Conservation (phyloP, 2,888 invertebrate species). For the Drosophila formosana region DNA sequence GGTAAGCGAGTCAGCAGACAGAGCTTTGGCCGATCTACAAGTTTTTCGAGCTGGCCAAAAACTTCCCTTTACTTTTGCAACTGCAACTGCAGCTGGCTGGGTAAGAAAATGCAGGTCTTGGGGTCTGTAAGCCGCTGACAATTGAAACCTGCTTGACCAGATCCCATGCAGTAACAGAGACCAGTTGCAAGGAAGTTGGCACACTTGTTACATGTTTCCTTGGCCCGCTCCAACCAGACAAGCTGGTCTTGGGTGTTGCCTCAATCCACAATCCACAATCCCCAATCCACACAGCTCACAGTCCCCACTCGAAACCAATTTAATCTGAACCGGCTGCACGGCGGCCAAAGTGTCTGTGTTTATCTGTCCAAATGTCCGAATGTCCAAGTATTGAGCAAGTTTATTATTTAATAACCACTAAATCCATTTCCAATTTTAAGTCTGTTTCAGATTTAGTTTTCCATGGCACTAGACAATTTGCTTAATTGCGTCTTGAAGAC, state of each 20-base stretch:
- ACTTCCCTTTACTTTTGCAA: conserved; percentile 71
- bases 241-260: conserved; percentile 53
- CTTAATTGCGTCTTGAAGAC: conserved; percentile 15
- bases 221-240: conserved; percentile 32
- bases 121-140: conserved; percentile 61
- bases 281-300: conserved; percentile 13
- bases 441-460: neutral
- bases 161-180: conserved; percentile 27
- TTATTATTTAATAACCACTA: conserved; percentile 66
- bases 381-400: conserved; percentile 53
- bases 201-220: conserved; percentile 69
- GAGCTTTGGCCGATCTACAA: conserved; percentile 27
- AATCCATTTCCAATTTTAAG: neutral
- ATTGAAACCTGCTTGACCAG: conserved; percentile 62
- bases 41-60: conserved; percentile 29
- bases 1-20: neutral
- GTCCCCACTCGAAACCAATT: conserved; percentile 34
- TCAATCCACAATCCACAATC: neutral
- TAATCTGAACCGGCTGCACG: conserved; percentile 47
- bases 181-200: conserved; percentile 74
- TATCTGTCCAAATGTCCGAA: conserved; percentile 8
- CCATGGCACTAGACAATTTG: conserved; percentile 30
- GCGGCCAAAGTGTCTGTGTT: conserved; percentile 14
- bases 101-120: conserved; percentile 65
- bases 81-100: conserved; percentile 15